These are phyloP conservation scores for Boleophthalmus pectinirostris DNA, from an alignment of 2,113 vertebrate species.

Conservation along the genomic window DNA sequence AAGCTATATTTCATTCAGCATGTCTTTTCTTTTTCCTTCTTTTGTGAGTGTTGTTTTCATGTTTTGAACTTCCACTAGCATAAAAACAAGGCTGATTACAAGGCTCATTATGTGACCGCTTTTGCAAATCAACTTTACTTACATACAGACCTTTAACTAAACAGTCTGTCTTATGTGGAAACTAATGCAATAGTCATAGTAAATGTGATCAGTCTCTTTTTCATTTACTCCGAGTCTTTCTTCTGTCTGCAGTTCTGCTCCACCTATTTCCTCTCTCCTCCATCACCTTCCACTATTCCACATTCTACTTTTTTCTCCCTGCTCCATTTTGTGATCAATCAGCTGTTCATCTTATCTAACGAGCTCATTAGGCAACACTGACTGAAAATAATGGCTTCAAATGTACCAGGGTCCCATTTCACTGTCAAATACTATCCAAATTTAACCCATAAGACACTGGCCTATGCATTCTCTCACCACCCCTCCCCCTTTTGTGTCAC, in stretches of 20 bases:
- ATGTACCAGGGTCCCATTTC: slow-evolving; percentile 64
- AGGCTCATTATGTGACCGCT: no score
- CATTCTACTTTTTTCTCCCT: slow-evolving; percentile 60
- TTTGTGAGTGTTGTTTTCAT: no score
- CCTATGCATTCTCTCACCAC: slow-evolving; percentile 40
- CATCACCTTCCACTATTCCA: slow-evolving; percentile 65
- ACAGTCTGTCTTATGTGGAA: neutral
- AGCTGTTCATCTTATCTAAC: slow-evolving; percentile 70
- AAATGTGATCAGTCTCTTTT: slow-evolving; percentile 34
- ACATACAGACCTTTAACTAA: neutral
- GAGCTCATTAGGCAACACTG: slow-evolving; percentile 72
- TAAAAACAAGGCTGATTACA: no score
- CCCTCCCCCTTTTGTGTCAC: slow-evolving; percentile 1
- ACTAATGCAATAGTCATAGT: neutral
- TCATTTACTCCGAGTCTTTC: slow-evolving; percentile 47
- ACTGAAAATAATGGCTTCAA: slow-evolving; percentile 69
- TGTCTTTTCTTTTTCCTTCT: no score
- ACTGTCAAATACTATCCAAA: slow-evolving; percentile 49
- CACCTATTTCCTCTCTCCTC: slow-evolving; percentile 69
- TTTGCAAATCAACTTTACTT: neutral
- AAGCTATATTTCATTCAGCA: no score
- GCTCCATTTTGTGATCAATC: slow-evolving; percentile 69
- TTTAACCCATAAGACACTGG: slow-evolving; percentile 37
- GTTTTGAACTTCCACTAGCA: no score
- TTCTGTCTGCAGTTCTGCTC: slow-evolving; percentile 59